Conservation (phyloP, 2,113 vertebrate species). For the Anhinga anhinga region DNA sequence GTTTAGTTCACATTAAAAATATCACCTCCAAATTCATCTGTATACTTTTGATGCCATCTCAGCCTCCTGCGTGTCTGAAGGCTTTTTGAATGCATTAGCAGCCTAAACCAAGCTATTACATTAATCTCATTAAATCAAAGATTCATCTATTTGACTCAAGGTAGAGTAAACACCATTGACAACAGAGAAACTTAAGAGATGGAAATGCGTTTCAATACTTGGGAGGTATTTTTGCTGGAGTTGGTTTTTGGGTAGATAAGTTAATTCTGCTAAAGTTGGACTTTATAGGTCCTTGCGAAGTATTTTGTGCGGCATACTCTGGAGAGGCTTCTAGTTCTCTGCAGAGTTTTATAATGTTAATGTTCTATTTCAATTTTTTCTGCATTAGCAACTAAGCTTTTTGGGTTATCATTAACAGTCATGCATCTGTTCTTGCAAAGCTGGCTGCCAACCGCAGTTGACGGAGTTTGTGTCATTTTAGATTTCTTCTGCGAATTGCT, state of each 20-base stretch:
- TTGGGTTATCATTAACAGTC: neutral
- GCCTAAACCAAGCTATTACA: neutral
- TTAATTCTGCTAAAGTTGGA: neutral
- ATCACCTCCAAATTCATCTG: neutral
- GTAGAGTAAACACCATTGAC: neutral
- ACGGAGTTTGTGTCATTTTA: neutral
- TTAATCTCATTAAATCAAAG: neutral
- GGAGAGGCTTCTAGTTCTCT: neutral
- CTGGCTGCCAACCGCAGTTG: neutral
- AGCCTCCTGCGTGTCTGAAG: neutral
- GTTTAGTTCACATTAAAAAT: neutral
- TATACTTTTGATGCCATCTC: neutral
- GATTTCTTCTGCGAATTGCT: neutral
- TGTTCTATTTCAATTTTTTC: neutral
- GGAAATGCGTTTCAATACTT: neutral
- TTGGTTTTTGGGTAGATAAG: neutral
- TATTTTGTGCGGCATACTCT: neutral
- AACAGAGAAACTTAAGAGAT: neutral
- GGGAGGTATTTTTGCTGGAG: neutral
- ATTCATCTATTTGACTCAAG: neutral
- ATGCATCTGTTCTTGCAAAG: neutral
- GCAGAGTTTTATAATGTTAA: neutral
- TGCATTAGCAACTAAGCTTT: neutral
- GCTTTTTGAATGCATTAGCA: neutral
- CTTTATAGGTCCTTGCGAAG: neutral